Base-by-base conservation (phyloP, 2,113 vertebrate genomes). In the Sylvilagus bachmani region DNA sequence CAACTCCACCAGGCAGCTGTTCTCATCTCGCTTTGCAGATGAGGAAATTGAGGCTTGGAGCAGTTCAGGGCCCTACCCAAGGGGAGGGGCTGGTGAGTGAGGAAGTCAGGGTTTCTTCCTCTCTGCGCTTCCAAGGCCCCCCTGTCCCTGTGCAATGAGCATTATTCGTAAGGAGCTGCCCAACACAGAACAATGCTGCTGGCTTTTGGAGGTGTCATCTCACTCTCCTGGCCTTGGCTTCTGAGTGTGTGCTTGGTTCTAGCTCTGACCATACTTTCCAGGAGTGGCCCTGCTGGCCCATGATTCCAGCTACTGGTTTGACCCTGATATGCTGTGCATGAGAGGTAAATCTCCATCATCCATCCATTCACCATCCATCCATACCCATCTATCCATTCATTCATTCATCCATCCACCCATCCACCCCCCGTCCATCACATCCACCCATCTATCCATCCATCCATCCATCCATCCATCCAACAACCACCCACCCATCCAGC, bases 271-370 rank as follows among this genome's bases (percentile, higher is more conserved):
- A 98, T 99, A 58, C 78, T 99, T 99, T 89, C 99, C 99, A 0
- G 98, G 98, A 25, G 98, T 98, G 49, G 90, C 85, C 29, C 98
- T 98, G 19, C 99, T 98, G 0, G 79, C 98, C 0, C 88, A 97
- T 6, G 99, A 99, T 91, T 98, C 99, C 81, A 98, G 93, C 96
- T 99, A 99, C 95, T 99, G 99, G 99, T 99, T 99, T 97, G 98
- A 99, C 53, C 97, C 98, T 44, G 96, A 97, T 6, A 92, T 94
- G 6, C 78, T 99, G 53, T 99, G 99, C 97, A 97, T 97, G 19
- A 98, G 98, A 99, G 99, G 99, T 99, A 98, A 98, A 62, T 64
- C 21, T 53, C 38, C 66, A 51, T 10, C 58, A 77, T 16, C 16
- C 55, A 78, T 24, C 51, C 31, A 36, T 86, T 31, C 10, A 27